Evolutionary conservation across 2,888 invertebrate genomes (phyloP).

Genomic region (Drosophila picticornis): DNA sequence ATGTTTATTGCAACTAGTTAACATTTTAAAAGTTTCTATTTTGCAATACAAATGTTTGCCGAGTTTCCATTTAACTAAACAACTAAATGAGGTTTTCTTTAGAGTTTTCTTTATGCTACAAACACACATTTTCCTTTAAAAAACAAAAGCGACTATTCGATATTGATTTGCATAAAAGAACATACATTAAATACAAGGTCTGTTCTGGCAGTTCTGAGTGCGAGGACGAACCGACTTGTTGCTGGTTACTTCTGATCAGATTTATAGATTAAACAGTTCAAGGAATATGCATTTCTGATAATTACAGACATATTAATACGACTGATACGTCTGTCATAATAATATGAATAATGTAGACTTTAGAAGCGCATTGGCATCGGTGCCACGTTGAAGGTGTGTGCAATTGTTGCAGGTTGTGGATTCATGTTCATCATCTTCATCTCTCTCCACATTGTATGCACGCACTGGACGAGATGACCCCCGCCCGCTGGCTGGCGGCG

Average conservation of each 20-base stretch:
- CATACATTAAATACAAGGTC: neutral
- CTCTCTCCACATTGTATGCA: constrained; percentile 3
- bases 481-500: constrained; percentile 40
- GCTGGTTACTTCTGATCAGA: neutral
- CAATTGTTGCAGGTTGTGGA: constrained; percentile 8
- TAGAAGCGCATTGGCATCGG: neutral
- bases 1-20: too few relatives aligned
- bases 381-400: neutral
- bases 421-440: constrained; percentile 10
- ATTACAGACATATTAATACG: neutral
- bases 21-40: neutral
- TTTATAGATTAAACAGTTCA: neutral
- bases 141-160: neutral
- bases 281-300: neutral
- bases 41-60: rapidly evolving
- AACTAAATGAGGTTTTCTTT: neutral
- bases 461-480: constrained; percentile 53
- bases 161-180: neutral
- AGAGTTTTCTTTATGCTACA: neutral
- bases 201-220: neutral
- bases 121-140: neutral
- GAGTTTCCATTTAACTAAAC: neutral
- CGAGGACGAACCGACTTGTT: neutral
- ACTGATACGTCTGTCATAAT: constrained; percentile 17
- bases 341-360: constrained; percentile 11